Base-by-base conservation (phyloP, 2,888 invertebrate species). In the Nomada hirtipes region DNA sequence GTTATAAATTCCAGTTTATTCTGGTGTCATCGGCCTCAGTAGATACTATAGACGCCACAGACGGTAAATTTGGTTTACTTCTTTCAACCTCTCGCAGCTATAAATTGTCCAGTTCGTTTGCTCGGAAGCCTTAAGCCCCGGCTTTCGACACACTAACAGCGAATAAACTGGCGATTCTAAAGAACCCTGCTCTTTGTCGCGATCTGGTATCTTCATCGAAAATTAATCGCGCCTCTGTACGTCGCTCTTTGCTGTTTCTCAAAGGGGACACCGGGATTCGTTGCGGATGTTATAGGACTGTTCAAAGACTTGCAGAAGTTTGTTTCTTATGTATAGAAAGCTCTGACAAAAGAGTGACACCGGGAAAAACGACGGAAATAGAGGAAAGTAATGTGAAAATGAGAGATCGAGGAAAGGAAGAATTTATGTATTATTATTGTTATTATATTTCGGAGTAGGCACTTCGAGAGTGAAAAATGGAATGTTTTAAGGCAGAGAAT, bases 91-190 rank as follows among this genome's bases (percentile, higher is more conserved):
- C 63, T 63, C 55, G 23, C 26, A 18, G 29, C 64, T 65, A 70
- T 70, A 59, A 70, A 59, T 70, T 15, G n/a, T 70, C 29, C 69
- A 29, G 69, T 47, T 26, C 47, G 47, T 47, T 59, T 44, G 59
- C 57, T 15, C n/a, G 44, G 59, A 29, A 57, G 69, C 59, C 59
- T 47, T 47, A 44, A 57, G 26, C 69, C 7, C 42, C 55, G 57
- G 20, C 59, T 70, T 70, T 70, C 55, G 69, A 70, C 69, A 70
- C 47, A 59, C 59, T 70, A 29, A n/a, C 26, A 42, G 69, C 15
- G 59, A 47, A 59, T 57, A 47, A 47, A 15, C 59, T 29, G 20
- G 2, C 59, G 15, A 26, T 59, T 47, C 59, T 26, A 47, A 29
- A 44, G n/a, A 70, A 59, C 36, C 69, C 26, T 15, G 59, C 59